Base-by-base conservation (phyloP, 2,888 invertebrate species). In the Papilio demoleus region DNA sequence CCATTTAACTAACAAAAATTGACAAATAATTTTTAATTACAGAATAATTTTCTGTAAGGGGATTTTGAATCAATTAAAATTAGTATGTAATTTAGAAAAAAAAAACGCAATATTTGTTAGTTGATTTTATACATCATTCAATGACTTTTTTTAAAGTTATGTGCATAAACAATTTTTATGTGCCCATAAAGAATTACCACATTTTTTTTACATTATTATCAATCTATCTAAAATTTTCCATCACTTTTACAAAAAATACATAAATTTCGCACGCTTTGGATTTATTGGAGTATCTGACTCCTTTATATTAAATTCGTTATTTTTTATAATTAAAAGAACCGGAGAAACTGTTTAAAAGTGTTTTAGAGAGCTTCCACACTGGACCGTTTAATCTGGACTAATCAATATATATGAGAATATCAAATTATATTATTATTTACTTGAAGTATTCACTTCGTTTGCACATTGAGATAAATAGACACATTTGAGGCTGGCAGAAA, bases 271-370 rank as follows among this genome's bases (percentile, higher is more conserved):
- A 77, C 74, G 71, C 67, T 71, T 72, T 65, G 71, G 50, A 59
- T 14, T 59, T 53, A 45, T 47, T 36, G 36, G 47, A 47, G 36
- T n/a, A 58, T n/a, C 72, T 73, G 38, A 64, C 64, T 40, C 70
- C 77, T 76, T 79, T 77, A 77, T 81, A 77, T 75, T 82, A 84
- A 82, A 83, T 80, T 80, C 79, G 77, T 77, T 12, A 81, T 80
- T 82, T 79, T 79, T 73, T 74, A 50, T 65, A 64, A 22, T 68
- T 40, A 59, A n/a, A 63, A 83, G 17, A 63, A 83, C 81, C 79
- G 76, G 78, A 75, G 71, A 76, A 79, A 81, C 78, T 79, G 81
- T 81, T 84, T 83, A 83, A 80, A 78, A 77, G 81, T 80, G 82
- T 84, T 72, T 72, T 70, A 67, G 72, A 70, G 72, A 74, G 72